Evolutionary conservation across 2,113 vertebrate species (phyloP).

Genomic region (Neolamprologus kungweensis): DNA sequence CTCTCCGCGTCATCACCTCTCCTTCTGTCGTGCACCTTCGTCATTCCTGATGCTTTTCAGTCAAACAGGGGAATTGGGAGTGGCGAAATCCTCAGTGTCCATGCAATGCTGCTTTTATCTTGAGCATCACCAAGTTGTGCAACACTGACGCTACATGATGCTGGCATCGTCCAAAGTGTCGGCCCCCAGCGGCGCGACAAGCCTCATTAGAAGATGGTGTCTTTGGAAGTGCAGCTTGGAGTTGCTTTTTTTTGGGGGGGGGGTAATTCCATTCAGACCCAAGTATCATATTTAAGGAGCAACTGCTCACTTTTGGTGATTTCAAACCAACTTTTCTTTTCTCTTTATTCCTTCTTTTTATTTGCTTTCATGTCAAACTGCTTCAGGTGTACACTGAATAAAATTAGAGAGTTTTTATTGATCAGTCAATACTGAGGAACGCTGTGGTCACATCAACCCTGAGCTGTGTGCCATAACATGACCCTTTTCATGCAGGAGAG

Average conservation of each 20-base stretch:
- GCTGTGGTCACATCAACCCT: conserved; percentile 20
- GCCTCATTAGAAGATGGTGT: neutral
- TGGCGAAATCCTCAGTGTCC: conserved; percentile 39
- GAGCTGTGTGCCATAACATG: conserved; percentile 48
- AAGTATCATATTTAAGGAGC: conserved; percentile 28
- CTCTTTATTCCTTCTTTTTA: neutral
- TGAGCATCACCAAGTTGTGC: conserved; percentile 9
- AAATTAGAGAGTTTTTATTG: conserved; percentile 33
- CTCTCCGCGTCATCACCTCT: neutral
- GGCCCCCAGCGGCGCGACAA: neutral
- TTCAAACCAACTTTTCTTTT: conserved; percentile 9
- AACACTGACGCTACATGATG: neutral
- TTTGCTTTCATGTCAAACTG: conserved; percentile 54
- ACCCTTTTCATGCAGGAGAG: conserved; percentile 21
- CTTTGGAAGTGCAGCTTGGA: neutral
- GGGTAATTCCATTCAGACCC: conserved; percentile 6
- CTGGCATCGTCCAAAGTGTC: conserved; percentile 15
- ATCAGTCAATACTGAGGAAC: conserved; percentile 29
- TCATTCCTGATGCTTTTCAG: conserved; percentile 29
- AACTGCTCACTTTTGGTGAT: conserved; percentile 47
- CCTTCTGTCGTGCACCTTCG: conserved; percentile 15
- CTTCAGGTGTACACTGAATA: conserved; percentile 67
- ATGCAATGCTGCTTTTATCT: conserved; percentile 60
- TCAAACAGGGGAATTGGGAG: conserved; percentile 5
- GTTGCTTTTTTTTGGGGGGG: neutral